Evolutionary conservation across 2,888 invertebrate genomes (phyloP), one percentile per base, ranked within the genome.

Genomic region (Nomada ferruginata): DNA sequence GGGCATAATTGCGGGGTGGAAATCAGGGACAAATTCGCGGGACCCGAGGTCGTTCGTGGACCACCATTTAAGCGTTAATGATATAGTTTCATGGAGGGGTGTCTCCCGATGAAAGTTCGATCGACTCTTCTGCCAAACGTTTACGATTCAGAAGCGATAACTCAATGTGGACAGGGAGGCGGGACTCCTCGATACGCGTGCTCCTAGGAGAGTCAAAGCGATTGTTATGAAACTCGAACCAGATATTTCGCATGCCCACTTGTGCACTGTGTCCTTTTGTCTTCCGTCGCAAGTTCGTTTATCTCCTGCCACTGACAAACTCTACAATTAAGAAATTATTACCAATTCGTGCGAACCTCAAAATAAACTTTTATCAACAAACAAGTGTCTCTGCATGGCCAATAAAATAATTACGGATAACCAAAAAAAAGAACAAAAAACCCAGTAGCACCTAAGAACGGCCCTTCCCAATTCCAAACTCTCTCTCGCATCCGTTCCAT

Each of bases 1-100:
- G 53, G 29, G 15, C n/a, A 61, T 70, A 66, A 76, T 70, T 57
- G 50, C 13, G 55, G 44, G 59, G 15, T 26, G n/a, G 42, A 18
- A 4, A 61, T 44, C 20, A n/a, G 13, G 60, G 61, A 75, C 26
- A 42, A 69, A 68, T 69, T 69, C 69, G 4, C 18, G 52, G 50
- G n/a, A 36, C 26, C 20, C 0, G 23, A 10, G 11, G 29, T 15
- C 7, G 29, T 23, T 23, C 36, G 26, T 18, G 52, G 36, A n/a
- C 11, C 9, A 59, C n/a, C 13, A 42, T 53, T 13, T 70, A 50
- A 52, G 23, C 23, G 52, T 42, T 42, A 61, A 71, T 53, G 36
- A 42, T 61, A 71, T n/a, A 53, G 71, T 63, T 53, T 26, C 26
- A 29, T 18, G 52, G 47, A 65, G n/a, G 65, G 13, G 23, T 42